Percentiles rank a stretch among this genome's conserved stretches.
Evolutionary conservation across 2,888 invertebrate species (phyloP).

Genomic region (Macrosoma leucophasiata): DNA sequence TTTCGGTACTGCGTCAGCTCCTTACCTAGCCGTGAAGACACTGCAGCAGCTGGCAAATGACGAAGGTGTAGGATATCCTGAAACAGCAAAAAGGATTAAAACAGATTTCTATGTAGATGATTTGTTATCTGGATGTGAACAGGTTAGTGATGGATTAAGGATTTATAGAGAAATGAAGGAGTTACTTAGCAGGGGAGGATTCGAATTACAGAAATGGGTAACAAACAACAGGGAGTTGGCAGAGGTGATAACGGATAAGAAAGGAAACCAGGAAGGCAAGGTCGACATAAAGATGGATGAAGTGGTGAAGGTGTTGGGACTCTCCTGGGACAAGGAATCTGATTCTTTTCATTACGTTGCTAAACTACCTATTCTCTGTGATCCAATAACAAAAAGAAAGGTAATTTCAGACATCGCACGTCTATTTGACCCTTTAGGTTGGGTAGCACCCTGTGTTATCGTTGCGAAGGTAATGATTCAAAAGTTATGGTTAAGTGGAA

Average conservation of each 20-base stretch:
- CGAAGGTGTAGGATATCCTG: conserved; percentile 21
- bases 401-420: too few relatives aligned
- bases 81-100: conserved; percentile 13
- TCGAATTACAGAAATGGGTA: conserved; percentile 30
- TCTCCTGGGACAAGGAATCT: conserved; percentile 18
- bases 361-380: too few relatives aligned
- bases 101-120: conserved; percentile 20
- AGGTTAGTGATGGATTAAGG: conserved; percentile 16
- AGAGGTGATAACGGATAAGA: conserved; percentile 15
- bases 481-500: conserved; percentile 16
- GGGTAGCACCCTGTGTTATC: too few relatives aligned
- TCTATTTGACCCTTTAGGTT: too few relatives aligned
- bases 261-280: conserved; percentile 4
- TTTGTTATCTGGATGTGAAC: conserved; percentile 20
- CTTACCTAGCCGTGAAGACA: conserved; percentile 27
- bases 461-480: conserved; percentile 22
- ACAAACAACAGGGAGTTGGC: conserved; percentile 22
- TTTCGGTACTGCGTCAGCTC: conserved; percentile 20
- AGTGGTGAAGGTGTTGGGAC: conserved; percentile 18
- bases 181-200: conserved; percentile 28
- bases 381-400: too few relatives aligned
- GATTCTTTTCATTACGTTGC: too few relatives aligned
- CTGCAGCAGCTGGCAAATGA: conserved; percentile 28
- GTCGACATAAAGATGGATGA: conserved; percentile 14
- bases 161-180: conserved; percentile 21